Percentiles rank a stretch among this genome's conserved stretches.
phyloP scores from a whole-genome alignment of 1,140 invertebrate genomes.

The Drosophila erecta region DNA sequence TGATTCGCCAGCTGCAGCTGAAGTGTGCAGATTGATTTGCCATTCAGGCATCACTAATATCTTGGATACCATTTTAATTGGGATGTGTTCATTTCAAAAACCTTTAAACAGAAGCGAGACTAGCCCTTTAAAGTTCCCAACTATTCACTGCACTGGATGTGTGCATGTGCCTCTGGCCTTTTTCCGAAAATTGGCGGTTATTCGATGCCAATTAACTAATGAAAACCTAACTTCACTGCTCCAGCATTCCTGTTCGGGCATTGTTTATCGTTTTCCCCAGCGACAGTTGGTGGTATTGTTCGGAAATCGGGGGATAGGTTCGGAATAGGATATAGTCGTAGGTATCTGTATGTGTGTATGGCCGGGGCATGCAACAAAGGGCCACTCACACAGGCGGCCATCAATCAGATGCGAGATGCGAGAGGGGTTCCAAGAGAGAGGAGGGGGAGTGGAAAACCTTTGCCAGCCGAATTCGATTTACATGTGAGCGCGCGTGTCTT shows the following conservation, averaged over 20 bases:
- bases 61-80: neutral
- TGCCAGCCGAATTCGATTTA: conserved; percentile 64
- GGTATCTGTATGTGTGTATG: too few relatives aligned
- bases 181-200: conserved; percentile 19
- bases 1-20: conserved; percentile 4
- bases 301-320: conserved; percentile 18
- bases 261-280: conserved; percentile 61
- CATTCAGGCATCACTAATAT: neutral
- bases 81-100: too few relatives aligned
- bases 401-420: conserved; percentile 63
- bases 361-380: conserved; percentile 45
- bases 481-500: conserved; percentile 77
- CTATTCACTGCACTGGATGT: neutral
- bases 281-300: conserved; percentile 62
- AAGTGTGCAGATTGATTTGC: neutral
- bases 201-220: conserved; percentile 75
- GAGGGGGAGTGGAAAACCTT: conserved; percentile 45
- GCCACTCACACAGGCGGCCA: conserved; percentile 47
- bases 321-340: conserved; percentile 14
- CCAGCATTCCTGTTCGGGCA: conserved; percentile 22
- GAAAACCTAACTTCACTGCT: conserved; percentile 46
- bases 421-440: neutral
- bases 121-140: neutral
- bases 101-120: neutral
- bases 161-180: neutral